Evolutionary conservation across 2,113 vertebrate species (phyloP).

Genomic region (Hoplias malabaricus): DNA sequence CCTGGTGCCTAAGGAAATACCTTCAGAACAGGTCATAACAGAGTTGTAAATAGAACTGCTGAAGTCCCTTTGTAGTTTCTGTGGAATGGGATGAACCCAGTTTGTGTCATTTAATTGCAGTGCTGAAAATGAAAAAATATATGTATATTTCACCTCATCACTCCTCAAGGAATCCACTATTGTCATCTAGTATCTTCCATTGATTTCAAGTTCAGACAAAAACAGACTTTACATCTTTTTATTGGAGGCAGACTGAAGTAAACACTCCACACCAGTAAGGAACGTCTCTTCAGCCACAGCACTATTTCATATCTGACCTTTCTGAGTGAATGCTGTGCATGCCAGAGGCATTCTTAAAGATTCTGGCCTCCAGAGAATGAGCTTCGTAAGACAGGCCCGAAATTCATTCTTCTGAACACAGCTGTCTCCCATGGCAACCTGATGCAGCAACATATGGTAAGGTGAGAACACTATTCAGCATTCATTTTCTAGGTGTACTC

Average conservation of each 20-base stretch:
- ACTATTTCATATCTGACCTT: conserved; percentile 36
- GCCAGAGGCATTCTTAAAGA: conserved; percentile 11
- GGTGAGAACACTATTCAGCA: not conserved
- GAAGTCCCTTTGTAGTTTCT: no score
- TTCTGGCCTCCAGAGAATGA: not conserved
- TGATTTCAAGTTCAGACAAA: no score
- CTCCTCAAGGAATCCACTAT: no score
- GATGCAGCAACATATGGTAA: not conserved
- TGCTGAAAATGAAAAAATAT: no score
- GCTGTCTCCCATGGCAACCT: not conserved
- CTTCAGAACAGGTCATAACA: no score
- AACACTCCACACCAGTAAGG: not conserved
- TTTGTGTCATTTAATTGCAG: no score
- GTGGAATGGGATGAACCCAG: no score
- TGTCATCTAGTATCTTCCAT: no score
- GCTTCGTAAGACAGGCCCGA: not conserved
- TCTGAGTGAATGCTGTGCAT: conserved; percentile 1
- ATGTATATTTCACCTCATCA: no score
- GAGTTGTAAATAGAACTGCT: no score
- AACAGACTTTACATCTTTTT: no score
- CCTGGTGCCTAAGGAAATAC: no score
- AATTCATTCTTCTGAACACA: not conserved
- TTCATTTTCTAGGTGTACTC: not conserved
- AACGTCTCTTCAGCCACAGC: not conserved
- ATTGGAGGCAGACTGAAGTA: not conserved